Conservation (phyloP, 1,140 invertebrate species). For the Aplysia californica region DNA sequence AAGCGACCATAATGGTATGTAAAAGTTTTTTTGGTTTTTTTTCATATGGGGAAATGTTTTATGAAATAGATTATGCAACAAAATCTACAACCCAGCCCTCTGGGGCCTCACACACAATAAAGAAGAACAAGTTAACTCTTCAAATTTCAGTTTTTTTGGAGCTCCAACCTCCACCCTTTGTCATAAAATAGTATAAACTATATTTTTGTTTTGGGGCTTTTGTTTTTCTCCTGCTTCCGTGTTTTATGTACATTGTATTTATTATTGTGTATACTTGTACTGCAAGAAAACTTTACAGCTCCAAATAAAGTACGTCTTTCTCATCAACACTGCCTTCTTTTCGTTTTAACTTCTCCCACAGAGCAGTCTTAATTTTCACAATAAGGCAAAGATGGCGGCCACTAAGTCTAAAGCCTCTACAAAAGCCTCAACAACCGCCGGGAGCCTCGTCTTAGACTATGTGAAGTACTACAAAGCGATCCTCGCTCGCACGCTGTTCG, state of each 20-base stretch:
- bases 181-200: too few species aligned
- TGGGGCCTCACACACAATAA: too few species aligned
- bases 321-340: neutral
- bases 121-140: too few species aligned
- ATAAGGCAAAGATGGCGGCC: neutral
- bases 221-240: too few species aligned
- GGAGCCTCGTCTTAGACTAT: neutral
- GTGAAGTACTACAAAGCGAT: slow-evolving; percentile 2
- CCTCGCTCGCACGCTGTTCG: neutral
- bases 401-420: neutral
- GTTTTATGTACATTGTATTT: neutral
- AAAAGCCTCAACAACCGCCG: neutral
- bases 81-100: too few species aligned
- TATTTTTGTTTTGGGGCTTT: too few species aligned
- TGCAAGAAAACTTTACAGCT: neutral
- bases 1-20: too few species aligned
- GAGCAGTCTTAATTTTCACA: neutral
- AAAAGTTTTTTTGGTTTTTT: too few species aligned
- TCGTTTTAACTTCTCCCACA: neutral
- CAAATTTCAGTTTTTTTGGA: too few species aligned
- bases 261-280: neutral
- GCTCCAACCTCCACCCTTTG: too few species aligned
- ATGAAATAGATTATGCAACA: too few species aligned
- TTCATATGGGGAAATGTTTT: too few species aligned
- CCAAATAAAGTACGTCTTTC: neutral